Base-by-base conservation (phyloP, 2,113 vertebrate genomes). In the Gorsachius goisagi region DNA sequence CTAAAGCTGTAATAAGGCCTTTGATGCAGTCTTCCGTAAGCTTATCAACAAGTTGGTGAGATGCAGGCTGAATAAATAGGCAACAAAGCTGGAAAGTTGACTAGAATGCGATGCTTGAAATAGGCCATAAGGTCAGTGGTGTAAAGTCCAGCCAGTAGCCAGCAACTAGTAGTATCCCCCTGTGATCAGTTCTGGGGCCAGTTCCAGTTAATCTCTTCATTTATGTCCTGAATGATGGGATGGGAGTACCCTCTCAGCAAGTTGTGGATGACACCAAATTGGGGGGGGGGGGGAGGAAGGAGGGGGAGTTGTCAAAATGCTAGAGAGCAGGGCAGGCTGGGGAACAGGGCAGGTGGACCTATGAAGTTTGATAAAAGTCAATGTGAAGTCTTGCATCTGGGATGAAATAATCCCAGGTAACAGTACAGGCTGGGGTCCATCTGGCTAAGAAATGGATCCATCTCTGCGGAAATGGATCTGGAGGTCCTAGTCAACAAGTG, bases 361-460 rank as follows among this genome's bases (percentile, higher is more conserved):
- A 1, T 20, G 37, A 73, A 78, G 9, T 55, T 45, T 4, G 3
- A 4, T 64, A 35, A 32, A 62, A 62, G 11, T 14, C 45, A 30
- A 0, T 0, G 0, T 62, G 35, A 44, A 63, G 8, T 44, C 55
- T 47, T 39, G 37, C 12, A 59, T 74, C 20, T 59, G 37, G 23
- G 12, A 32, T 1, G 1, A 74, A 60, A 39, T 39, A 59, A 59
- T 55, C 30, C 24, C 0, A 0, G 7, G 5, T 27, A 22, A 5
- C 45, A 24, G 23, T 28, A 17, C 32, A 85, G 28, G 7, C 4
- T 27, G 45, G n/a, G 14, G 27, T 18, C 27, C 8, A 2, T 4
- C 28, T 20, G 41, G 16, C 18, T 56, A 30, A 66, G 62, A 68
- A 41, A 52, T 39, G 12, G 15, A 66, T 55, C 39, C 6, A 22